phyloP scores from a whole-genome alignment of 2,113 vertebrate genomes.

The Nannospalax galili region DNA sequence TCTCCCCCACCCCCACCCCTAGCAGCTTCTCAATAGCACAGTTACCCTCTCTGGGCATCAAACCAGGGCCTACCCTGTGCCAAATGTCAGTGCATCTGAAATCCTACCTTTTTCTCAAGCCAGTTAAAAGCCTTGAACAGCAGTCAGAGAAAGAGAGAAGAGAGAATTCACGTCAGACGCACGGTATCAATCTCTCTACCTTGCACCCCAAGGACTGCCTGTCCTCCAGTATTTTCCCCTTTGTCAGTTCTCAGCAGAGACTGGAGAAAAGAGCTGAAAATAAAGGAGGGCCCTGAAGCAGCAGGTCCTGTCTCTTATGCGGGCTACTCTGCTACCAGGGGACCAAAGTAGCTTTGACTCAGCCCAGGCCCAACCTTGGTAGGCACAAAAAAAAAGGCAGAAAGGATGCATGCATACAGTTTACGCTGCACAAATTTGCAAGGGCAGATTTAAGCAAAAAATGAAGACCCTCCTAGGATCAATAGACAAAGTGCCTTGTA shows the following conservation, averaged over 20 bases:
- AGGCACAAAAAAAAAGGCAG: background rate
- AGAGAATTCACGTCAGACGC: conserved; percentile 52
- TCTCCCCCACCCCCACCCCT: background rate
- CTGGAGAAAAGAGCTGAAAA: background rate
- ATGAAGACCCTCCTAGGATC: too few species aligned
- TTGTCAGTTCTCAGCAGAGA: conserved; percentile 24
- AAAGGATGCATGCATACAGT: background rate
- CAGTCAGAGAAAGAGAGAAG: conserved; percentile 41
- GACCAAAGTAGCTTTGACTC: background rate
- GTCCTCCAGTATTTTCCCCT: conserved; percentile 41
- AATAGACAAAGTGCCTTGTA: background rate
- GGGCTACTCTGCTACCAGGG: background rate
- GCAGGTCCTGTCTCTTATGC: background rate
- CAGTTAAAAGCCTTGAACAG: conserved; percentile 60
- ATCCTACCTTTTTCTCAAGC: conserved; percentile 49
- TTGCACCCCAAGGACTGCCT: conserved; percentile 40
- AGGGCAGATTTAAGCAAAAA: background rate
- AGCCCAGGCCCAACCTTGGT: background rate
- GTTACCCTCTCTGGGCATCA: conserved; percentile 58
- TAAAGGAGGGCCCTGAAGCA: background rate
- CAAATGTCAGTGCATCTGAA: conserved; percentile 63
- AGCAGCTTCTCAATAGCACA: conserved; percentile 34
- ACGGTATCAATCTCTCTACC: conserved; percentile 32
- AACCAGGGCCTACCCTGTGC: conserved; percentile 32
- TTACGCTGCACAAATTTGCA: background rate